These are phyloP conservation scores for Ormia ochracea DNA, from an alignment of 2,888 invertebrate genomes.

Conservation along the genomic window DNA sequence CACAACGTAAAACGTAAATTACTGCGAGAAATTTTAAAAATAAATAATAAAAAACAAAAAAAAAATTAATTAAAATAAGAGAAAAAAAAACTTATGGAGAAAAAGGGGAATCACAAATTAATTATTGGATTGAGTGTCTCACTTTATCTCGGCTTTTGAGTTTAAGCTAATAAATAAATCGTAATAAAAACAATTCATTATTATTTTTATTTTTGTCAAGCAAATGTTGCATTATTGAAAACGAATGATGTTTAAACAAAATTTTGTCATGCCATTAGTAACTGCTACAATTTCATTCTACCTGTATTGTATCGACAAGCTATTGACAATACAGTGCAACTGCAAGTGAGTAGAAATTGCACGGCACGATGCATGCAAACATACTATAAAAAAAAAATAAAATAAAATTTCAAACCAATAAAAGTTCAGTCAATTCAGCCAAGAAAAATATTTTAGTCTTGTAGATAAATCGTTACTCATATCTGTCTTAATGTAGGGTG, in stretches of 20 bases:
- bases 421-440: no score
- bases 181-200: neutral
- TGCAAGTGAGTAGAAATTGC: no score
- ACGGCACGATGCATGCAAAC: no score
- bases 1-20: neutral
- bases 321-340: no score
- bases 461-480: no score
- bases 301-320: neutral
- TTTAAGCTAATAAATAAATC: neutral
- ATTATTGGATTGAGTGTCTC: neutral
- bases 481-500: neutral
- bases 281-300: constrained; percentile 25
- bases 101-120: neutral
- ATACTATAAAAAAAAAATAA: no score
- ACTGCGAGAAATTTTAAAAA: neutral
- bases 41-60: neutral
- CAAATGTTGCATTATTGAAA: constrained; percentile 4
- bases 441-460: no score
- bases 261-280: constrained; percentile 75
- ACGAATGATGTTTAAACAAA: constrained; percentile 64
- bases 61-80: neutral
- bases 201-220: neutral
- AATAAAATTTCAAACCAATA: no score
- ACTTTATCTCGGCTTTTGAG: neutral
- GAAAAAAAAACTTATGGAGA: neutral